phyloP scores from a whole-genome alignment of 2,113 vertebrate species.

The Cygnus buccinator region DNA sequence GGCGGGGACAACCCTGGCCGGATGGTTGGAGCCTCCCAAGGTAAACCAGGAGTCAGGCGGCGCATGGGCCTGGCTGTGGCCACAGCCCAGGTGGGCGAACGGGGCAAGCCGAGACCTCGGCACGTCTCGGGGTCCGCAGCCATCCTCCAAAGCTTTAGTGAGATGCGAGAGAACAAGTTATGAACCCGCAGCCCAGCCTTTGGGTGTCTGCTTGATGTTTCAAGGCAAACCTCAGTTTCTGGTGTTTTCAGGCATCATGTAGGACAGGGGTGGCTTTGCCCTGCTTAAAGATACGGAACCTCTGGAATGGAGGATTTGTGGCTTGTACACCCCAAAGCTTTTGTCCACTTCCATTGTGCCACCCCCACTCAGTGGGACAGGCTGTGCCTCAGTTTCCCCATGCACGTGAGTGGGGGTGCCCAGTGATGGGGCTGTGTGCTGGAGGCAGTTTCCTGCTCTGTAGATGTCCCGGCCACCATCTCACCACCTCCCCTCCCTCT shows the following conservation, averaged over 20 bases:
- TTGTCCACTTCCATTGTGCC: background rate
- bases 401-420: background rate
- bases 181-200: background rate
- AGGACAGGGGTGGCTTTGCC: no score
- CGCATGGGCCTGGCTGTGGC: no score
- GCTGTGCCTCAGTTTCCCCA: background rate
- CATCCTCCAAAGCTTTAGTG: background rate
- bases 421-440: background rate
- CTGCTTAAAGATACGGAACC: no score
- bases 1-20: accelerated
- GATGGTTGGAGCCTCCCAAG: background rate
- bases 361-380: accelerated
- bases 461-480: accelerated
- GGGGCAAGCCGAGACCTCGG: background rate
- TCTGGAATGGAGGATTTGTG: background rate
- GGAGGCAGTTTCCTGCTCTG: background rate
- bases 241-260: background rate
- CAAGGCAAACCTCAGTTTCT: background rate
- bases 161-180: background rate
- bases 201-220: background rate
- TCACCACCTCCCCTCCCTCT: background rate
- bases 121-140: accelerated
- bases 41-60: background rate
- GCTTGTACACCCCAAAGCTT: background rate
- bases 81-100: background rate